Conservation (phyloP, 2,888 invertebrate species). For the Saturnia japonica region DNA sequence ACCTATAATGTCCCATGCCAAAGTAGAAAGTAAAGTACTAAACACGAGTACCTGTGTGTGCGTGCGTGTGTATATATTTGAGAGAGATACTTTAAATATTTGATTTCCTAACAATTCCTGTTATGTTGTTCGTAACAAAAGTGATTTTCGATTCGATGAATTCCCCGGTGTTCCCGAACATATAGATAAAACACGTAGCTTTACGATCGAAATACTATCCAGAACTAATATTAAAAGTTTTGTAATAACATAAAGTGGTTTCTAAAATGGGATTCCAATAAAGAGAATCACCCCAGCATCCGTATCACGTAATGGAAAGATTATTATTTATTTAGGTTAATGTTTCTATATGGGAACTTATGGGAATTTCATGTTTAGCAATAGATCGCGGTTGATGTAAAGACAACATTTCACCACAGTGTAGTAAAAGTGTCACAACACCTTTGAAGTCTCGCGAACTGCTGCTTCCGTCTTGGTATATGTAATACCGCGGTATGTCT, state of each 20-base stretch:
- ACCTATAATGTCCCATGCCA: too few relatives aligned
- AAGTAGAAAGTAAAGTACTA: too few relatives aligned
- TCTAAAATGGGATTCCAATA: constrained; percentile 31
- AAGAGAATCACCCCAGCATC: constrained; percentile 27
- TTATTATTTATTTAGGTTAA: constrained; percentile 53
- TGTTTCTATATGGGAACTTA: constrained; percentile 38
- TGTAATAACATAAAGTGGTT: constrained; percentile 30
- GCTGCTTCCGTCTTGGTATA: too few relatives aligned
- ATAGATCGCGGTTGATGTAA: not conserved
- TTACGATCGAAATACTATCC: constrained; percentile 25
- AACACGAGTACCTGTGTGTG: too few relatives aligned
- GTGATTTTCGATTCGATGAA: constrained; percentile 16
- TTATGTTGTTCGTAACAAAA: not conserved
- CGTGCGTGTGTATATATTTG: too few relatives aligned
- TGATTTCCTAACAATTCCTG: not conserved
- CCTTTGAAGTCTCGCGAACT: too few relatives aligned
- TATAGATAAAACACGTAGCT: constrained; percentile 27
- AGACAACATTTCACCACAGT: not conserved
- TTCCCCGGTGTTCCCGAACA: constrained; percentile 9
- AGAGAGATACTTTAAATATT: not conserved
- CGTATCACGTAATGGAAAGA: constrained; percentile 24
- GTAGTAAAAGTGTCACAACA: too few relatives aligned
- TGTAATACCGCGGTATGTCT: too few relatives aligned
- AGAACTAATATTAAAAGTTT: constrained; percentile 29
- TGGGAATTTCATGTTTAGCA: not conserved